Evolutionary conservation across 2,113 vertebrate species (phyloP).

Genomic region (Hippocampus zosterae): DNA sequence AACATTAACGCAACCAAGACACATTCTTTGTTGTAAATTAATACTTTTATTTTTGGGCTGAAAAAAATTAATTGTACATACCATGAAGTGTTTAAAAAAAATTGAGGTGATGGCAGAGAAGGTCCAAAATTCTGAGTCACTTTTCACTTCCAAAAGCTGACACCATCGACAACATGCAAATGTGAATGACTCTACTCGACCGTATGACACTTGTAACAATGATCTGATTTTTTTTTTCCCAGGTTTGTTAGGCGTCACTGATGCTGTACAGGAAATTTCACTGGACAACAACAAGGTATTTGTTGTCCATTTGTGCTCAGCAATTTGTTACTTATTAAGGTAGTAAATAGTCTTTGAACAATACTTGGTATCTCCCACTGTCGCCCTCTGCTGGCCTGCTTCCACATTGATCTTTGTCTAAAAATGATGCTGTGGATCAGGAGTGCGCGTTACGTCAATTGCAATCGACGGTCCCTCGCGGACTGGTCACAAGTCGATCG

Average conservation of each 20-base stretch:
- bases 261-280: conserved; percentile 87
- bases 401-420: not conserved
- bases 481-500: no score
- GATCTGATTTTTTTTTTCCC: not conserved
- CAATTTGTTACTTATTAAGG: not conserved
- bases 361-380: not conserved
- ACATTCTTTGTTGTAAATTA: no score
- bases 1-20: no score
- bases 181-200: not conserved
- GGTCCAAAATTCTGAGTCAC: no score
- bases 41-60: no score
- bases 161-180: no score
- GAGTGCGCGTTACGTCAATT: no score
- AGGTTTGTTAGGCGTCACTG: conserved; percentile 82
- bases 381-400: not conserved
- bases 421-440: not conserved
- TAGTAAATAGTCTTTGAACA: not conserved
- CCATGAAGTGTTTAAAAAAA: no score
- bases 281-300: conserved; percentile 91
- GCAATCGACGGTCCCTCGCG: no score
- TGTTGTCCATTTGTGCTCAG: not conserved
- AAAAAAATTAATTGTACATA: no score
- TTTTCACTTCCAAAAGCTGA: no score
- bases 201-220: not conserved
- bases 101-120: no score